Evolutionary conservation across 2,113 vertebrate genomes (phyloP), one percentile per base, ranked within the genome.

Genomic region (Solenodon paradoxus): DNA sequence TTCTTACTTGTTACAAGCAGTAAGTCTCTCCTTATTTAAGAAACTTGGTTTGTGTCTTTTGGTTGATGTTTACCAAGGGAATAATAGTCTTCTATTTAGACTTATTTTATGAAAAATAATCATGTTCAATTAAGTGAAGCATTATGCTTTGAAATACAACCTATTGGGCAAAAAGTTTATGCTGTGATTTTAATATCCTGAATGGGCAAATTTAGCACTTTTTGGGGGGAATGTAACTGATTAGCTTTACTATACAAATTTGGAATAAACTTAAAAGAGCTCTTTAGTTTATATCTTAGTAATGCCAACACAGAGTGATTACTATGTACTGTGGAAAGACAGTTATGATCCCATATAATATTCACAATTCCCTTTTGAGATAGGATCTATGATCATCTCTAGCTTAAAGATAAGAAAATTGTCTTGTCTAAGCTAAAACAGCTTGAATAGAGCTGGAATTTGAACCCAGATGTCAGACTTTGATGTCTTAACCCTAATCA

Each of bases 131-230:
- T 88, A 87, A 90, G 9, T 63, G 66, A 88, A 55, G 35, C 45
- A 79, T 63, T 90, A 61, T 89, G 74, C 32, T 95, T 88, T 88
- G 38, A 86, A 94, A 87, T 78, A 97, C 3, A 75, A 78, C 26
- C 85, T 51, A 77, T 78, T 85, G 78, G 61, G 47, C 77, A 75
- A 90, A 95, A 88, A 91, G 20, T 40, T 20, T 91, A 96, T 32
- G 7, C 32, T 53, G 77, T 24, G 16, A 30, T 78, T 82, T 92
- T 57, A 83, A 89, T 90, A 81, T 30, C 20, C 26, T 59, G 20
- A 95, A 71, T 74, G 11, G 26, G 22, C 7, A 92, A 82, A 79
- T 93, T 61, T 61, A 81, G 68, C 26, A 88, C 42, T 19, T 40
- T 90, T 94, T 84, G 89, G 3, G 49, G 75, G 40, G 57, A 93